phyloP scores from a whole-genome alignment of 2,888 invertebrate species.

The Ochropacha duplaris region DNA sequence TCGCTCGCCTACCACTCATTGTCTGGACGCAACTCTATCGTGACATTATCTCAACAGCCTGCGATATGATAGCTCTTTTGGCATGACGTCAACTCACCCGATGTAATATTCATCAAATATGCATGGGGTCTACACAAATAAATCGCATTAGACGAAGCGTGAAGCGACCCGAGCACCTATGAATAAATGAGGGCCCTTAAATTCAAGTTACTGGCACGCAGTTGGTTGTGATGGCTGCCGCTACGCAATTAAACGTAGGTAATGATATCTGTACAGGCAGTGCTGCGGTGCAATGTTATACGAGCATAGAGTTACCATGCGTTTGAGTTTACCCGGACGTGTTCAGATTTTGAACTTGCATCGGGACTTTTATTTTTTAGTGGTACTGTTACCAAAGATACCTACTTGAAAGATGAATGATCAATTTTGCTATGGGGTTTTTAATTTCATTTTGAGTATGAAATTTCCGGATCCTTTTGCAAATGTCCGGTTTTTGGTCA shows the following conservation, averaged over 20 bases:
- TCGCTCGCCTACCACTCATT: background rate
- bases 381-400: too few species aligned
- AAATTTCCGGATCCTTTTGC: background rate
- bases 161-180: slow-evolving; percentile 38
- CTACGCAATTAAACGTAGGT: slow-evolving; percentile 24
- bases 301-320: background rate
- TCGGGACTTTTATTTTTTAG: too few species aligned
- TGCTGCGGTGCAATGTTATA: background rate
- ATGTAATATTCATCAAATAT: slow-evolving; percentile 56
- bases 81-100: slow-evolving; percentile 15
- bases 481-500: background rate
- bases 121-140: slow-evolving; percentile 58
- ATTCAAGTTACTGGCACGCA: slow-evolving; percentile 41
- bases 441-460: background rate
- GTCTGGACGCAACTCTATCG: background rate
- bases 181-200: slow-evolving; percentile 57
- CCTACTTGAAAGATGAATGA: too few species aligned
- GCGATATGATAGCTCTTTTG: slow-evolving; percentile 14
- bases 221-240: slow-evolving; percentile 16
- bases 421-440: background rate
- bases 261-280: slow-evolving; percentile 11
- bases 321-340: background rate
- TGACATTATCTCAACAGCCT: slow-evolving; percentile 4
- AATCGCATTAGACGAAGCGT: slow-evolving; percentile 58
- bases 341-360: too few species aligned